A percentile compares a stretch with the other conserved stretches of the same genome.
Conservation (phyloP, 2,113 vertebrate species). For the Acinonyx jubatus region DNA sequence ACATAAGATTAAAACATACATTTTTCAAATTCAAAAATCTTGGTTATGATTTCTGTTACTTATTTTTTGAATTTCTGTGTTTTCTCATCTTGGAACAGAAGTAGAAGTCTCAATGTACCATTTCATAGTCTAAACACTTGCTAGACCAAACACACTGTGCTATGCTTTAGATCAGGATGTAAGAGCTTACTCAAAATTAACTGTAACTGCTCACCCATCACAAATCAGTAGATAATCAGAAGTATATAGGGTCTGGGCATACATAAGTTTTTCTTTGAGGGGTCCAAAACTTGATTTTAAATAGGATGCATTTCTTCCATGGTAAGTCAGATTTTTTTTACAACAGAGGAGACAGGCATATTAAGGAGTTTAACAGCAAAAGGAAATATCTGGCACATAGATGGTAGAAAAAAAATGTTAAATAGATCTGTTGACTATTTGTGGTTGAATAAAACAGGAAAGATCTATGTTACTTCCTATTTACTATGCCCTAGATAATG, state of each 20-base stretch:
- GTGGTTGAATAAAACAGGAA: not conserved
- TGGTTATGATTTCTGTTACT: not conserved
- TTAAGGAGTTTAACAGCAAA: not conserved
- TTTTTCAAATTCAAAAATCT: constrained; percentile 20
- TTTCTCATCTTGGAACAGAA: not conserved
- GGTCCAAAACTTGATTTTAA: not conserved
- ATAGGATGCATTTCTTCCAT: not conserved
- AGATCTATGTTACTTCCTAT: not conserved
- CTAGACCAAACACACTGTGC: not conserved
- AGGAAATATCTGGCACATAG: not conserved
- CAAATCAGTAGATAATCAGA: not conserved
- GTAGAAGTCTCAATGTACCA: not conserved
- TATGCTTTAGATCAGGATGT: not conserved
- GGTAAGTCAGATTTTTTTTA: not conserved
- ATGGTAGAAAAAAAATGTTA: not conserved
- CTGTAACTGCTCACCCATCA: not conserved
- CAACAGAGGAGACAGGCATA: not conserved
- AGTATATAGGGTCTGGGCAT: not conserved
- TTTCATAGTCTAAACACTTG: not conserved
- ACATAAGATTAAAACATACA: not conserved
- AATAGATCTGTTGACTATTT: not conserved
- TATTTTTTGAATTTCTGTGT: not conserved
- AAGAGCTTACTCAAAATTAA: not conserved
- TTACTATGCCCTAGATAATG: not conserved
- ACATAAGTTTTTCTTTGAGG: not conserved